A percentile compares a stretch with the other conserved stretches of the same genome.
phyloP scores from a whole-genome alignment of 2,888 invertebrate species.

The Pimpla rufipes region DNA sequence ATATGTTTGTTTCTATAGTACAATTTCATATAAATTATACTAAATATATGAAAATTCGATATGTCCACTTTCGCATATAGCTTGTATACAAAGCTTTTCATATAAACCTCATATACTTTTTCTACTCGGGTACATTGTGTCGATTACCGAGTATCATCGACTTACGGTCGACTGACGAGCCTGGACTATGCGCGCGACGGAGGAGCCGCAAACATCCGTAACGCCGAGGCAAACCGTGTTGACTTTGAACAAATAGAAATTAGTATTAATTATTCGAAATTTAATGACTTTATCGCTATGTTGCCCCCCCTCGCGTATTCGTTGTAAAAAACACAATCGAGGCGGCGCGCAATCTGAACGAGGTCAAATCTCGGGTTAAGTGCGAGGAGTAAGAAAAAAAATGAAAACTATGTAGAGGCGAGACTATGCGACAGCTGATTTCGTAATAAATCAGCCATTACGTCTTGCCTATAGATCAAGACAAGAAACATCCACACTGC shows the following conservation, averaged over 20 bases:
- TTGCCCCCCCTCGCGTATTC: too few species aligned
- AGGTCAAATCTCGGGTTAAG: not conserved
- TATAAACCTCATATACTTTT: too few species aligned
- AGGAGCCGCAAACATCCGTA: slow-evolving; percentile 2
- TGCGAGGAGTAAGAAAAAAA: not conserved
- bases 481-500: too few species aligned
- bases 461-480: not conserved
- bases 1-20: too few species aligned
- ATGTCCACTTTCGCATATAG: too few species aligned
- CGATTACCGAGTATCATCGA: not conserved
- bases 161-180: not conserved
- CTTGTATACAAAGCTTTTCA: too few species aligned
- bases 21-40: too few species aligned
- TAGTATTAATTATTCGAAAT: slow-evolving; percentile 39
- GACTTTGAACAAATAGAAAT: slow-evolving; percentile 51
- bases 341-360: not conserved
- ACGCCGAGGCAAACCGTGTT: slow-evolving; percentile 44
- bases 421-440: not conserved
- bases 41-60: too few species aligned
- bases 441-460: not conserved
- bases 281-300: slow-evolving; percentile 9
- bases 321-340: not conserved
- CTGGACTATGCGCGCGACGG: not conserved
- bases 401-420: not conserved
- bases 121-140: slow-evolving; percentile 2